A percentile compares a stretch with the other conserved stretches of the same genome.
Conservation (phyloP, 2,797 vertebrate genomes). For the Gambusia yucatana region DNA sequence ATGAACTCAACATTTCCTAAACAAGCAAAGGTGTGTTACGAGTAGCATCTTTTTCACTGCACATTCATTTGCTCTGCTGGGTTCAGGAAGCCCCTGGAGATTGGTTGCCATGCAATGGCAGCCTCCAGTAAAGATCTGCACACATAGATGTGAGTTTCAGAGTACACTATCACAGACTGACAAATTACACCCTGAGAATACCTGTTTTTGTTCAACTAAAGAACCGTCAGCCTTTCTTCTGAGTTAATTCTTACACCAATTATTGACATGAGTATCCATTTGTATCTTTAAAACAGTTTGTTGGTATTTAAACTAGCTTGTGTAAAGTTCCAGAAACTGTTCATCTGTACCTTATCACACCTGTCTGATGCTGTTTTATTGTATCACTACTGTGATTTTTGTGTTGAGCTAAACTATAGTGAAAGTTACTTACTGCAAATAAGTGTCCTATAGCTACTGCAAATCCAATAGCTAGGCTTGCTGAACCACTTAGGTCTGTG, state of each 20-base stretch:
- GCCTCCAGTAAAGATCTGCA: conserved; percentile 64
- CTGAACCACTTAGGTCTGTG: conserved; percentile 89
- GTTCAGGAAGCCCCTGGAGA: conserved; percentile 63
- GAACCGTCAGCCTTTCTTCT: conserved; percentile 18
- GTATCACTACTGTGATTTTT: neutral
- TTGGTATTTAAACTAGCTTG: neutral
- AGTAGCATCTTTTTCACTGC: conserved; percentile 60
- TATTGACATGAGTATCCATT: neutral
- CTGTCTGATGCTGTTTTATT: neutral
- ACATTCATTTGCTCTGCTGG: conserved; percentile 63
- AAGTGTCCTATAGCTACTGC: conserved; percentile 95
- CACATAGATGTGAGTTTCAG: conserved; percentile 65
- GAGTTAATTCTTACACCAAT: neutral
- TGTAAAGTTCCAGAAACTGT: neutral
- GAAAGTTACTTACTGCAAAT: conserved; percentile 90
- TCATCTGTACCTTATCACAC: neutral
- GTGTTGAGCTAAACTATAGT: neutral
- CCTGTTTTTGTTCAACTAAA: conserved; percentile 40
- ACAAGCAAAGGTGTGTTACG: conserved; percentile 25
- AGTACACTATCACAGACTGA: conserved; percentile 55
- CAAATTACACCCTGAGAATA: conserved; percentile 32
- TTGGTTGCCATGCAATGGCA: conserved; percentile 73
- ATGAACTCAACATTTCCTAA: conserved; percentile 17
- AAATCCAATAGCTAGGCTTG: conserved; percentile 91
- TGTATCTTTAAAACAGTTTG: conserved; percentile 16